phyloP scores from a whole-genome alignment of 2,888 invertebrate genomes.

The Tipula vernalis region DNA sequence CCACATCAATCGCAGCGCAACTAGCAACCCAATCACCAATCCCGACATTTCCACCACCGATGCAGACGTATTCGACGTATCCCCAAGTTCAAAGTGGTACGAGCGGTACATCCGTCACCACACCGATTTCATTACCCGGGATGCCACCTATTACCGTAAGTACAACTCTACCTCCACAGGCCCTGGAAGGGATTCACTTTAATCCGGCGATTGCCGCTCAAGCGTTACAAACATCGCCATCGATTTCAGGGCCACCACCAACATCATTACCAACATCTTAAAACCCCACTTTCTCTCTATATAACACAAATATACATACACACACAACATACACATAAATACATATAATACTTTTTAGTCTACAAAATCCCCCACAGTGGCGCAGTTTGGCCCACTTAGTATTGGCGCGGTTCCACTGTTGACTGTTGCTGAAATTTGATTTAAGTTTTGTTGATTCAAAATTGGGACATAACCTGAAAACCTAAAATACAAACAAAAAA shows the following conservation, averaged over 20 bases:
- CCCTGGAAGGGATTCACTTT: conserved; percentile 16
- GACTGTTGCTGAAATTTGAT: neutral
- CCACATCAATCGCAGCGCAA: conserved; percentile 33
- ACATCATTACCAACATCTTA: neutral
- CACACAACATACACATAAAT: neutral
- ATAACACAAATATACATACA: neutral
- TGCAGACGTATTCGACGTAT: conserved; percentile 27
- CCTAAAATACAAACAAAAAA: neutral
- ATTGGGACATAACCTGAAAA: neutral
- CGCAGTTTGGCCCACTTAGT: neutral
- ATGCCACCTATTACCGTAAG: conserved; percentile 72
- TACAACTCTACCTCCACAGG: conserved; percentile 37
- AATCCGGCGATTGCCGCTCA: neutral
- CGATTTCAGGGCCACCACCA: neutral
- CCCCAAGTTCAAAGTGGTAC: conserved; percentile 20
- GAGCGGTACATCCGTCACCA: conserved; percentile 41
- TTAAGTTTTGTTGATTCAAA: neutral
- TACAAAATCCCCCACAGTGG: neutral
- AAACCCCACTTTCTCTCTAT: neutral
- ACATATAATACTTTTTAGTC: neutral
- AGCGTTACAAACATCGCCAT: neutral
- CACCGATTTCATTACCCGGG: conserved; percentile 59
- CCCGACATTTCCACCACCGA: conserved; percentile 17
- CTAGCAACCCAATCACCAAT: conserved; percentile 34
- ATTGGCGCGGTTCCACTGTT: neutral